Evolutionary conservation across 2,888 invertebrate genomes (phyloP).

Genomic region (Sclerodermus sp.): DNA sequence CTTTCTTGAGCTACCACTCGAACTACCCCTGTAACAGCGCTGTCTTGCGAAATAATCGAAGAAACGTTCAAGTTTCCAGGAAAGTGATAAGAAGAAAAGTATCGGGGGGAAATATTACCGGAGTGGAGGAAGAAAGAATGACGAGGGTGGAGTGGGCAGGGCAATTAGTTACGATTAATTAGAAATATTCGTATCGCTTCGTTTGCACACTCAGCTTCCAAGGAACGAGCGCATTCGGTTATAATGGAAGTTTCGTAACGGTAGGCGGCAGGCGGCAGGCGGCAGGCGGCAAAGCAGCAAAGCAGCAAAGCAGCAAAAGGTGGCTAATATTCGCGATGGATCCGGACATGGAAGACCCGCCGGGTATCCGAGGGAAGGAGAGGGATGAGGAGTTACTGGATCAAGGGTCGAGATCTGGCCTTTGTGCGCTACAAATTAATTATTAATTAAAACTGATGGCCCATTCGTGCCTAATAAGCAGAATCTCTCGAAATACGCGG

Average conservation of each 20-base stretch:
- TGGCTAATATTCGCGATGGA: conserved; percentile 11
- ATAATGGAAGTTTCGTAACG: conserved; percentile 16
- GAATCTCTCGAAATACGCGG: not conserved
- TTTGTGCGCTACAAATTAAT: conserved; percentile 42
- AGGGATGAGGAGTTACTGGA: not conserved
- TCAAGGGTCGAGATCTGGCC: conserved; percentile 4
- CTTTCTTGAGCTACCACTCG: too few relatives aligned
- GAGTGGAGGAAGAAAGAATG: not conserved
- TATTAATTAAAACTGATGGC: conserved; percentile 48
- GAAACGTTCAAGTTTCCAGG: too few relatives aligned
- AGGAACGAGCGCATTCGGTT: conserved; percentile 2
- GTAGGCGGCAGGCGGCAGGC: not conserved
- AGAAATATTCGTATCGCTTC: conserved; percentile 25
- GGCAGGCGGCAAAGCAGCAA: too few relatives aligned
- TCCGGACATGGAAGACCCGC: not conserved
- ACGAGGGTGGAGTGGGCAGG: conserved; percentile 2
- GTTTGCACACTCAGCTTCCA: conserved; percentile 14
- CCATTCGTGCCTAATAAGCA: conserved; percentile 26
- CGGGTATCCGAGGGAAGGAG: not conserved
- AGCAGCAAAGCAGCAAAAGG: not conserved
- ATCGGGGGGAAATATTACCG: too few relatives aligned
- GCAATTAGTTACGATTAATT: conserved; percentile 35
- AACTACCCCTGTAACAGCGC: too few relatives aligned
- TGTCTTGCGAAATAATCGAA: too few relatives aligned
- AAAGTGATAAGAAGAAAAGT: too few relatives aligned